These are phyloP conservation scores for Hyalella azteca DNA, from an alignment of 2,888 invertebrate species.

Conservation along the genomic window DNA sequence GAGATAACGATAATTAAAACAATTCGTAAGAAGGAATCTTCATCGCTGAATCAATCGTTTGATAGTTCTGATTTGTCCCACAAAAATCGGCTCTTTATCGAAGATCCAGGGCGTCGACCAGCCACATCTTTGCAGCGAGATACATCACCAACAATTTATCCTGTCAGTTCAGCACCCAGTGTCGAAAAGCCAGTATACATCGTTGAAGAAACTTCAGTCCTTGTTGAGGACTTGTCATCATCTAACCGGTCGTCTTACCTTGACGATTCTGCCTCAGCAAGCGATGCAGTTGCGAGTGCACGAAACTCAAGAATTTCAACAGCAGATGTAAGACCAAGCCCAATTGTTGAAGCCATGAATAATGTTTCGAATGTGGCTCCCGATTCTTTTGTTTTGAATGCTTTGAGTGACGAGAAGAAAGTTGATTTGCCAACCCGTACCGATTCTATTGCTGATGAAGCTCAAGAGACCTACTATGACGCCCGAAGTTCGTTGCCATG, in stretches of 20 bases:
- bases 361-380: too few relatives aligned
- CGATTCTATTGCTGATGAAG: not conserved
- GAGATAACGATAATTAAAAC: conserved; percentile 3
- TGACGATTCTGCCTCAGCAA: conserved; percentile 6
- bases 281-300: conserved; percentile 11
- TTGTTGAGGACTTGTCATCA: not conserved
- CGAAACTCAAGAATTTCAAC: not conserved
- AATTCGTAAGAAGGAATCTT: not conserved
- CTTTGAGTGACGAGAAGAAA: conserved; percentile 2
- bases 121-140: conserved; percentile 10
- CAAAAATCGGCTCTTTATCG: not conserved
- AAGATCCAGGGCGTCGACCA: not conserved
- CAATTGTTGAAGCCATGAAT: too few relatives aligned
- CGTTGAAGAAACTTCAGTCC: not conserved
- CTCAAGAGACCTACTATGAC: conserved; percentile 23
- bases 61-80: not conserved
- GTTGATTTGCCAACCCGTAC: not conserved
- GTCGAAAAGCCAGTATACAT: conserved; percentile 2
- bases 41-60: not conserved
- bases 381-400: too few relatives aligned
- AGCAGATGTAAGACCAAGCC: too few relatives aligned
- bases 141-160: not conserved
- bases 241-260: not conserved
- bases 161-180: not conserved
- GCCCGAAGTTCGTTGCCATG: conserved; percentile 14